These are phyloP conservation scores for Aplysina aerophoba DNA, from an alignment of 37 sponge, comb jelly and placozoan species.

Conservation along the genomic window DNA sequence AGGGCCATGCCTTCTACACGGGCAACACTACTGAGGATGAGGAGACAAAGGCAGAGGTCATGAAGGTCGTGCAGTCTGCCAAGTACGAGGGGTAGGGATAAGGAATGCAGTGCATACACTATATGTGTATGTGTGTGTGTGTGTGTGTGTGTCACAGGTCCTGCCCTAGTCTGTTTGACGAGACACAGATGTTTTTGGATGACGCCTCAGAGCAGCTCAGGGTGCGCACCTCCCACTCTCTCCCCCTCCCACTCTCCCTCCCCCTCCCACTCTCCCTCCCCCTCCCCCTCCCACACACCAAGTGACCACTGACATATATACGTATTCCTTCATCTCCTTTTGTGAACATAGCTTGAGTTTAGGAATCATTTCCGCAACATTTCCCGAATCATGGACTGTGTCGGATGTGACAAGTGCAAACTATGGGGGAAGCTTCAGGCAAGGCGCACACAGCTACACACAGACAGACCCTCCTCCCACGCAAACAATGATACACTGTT, in stretches of 20 bases:
- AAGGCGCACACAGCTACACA: background rate
- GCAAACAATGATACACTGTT: too few species aligned
- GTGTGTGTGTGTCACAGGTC: constrained; percentile 35
- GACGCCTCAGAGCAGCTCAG: constrained; percentile 66
- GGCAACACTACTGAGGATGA: constrained; percentile 69
- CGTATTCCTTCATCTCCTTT: background rate
- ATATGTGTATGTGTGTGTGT: constrained; percentile 15
- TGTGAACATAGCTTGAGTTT: constrained; percentile 70
- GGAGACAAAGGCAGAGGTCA: constrained; percentile 51
- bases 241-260: background rate
- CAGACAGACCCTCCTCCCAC: background rate
- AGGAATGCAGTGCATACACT: background rate
- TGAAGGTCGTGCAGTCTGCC: constrained; percentile 58
- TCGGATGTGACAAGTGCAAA: constrained; percentile 94
- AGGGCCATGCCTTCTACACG: constrained; percentile 80
- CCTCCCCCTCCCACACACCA: too few species aligned
- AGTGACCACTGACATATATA: background rate
- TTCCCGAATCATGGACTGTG: constrained; percentile 99
- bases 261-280: background rate
- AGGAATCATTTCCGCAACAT: constrained; percentile 91
- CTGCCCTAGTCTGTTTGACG: constrained; percentile 90
- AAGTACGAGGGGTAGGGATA: constrained; percentile 52
- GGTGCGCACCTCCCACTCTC: constrained; percentile 30
- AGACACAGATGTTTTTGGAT: constrained; percentile 83
- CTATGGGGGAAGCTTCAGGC: constrained; percentile 98